These are phyloP conservation scores for Tinea semifulvella DNA, from an alignment of 2,888 invertebrate genomes.

Conservation along the genomic window DNA sequence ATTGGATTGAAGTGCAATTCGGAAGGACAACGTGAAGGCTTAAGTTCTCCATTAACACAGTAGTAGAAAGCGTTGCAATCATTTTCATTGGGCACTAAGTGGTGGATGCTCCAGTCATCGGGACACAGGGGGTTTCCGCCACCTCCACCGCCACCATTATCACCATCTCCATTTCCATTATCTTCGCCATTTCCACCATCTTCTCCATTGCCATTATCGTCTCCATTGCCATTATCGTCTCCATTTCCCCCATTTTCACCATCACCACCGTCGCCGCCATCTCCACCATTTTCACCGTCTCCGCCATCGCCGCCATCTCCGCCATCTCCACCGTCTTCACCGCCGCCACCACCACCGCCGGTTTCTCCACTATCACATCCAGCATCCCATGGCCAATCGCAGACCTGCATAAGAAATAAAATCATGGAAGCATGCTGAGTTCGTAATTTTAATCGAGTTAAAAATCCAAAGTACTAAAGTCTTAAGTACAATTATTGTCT, in stretches of 20 bases:
- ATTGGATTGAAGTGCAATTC: constrained; percentile 25
- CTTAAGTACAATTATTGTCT: neutral
- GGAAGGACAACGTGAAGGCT: constrained; percentile 22
- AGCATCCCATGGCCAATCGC: constrained; percentile 26
- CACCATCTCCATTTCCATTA: constrained; percentile 16
- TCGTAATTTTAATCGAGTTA: too few species aligned
- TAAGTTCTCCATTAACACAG: constrained; percentile 23
- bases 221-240: constrained; percentile 10
- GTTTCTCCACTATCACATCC: constrained; percentile 26
- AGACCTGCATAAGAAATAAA: constrained; percentile 17
- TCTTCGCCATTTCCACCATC: constrained; percentile 3
- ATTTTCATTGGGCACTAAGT: constrained; percentile 28
- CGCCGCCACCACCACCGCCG: constrained; percentile 14
- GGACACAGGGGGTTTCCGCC: constrained; percentile 23
- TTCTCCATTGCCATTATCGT: constrained; percentile 6
- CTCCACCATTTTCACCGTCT: constrained; percentile 8
- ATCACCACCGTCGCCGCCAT: constrained; percentile 4
- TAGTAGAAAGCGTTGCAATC: constrained; percentile 31
- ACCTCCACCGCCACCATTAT: constrained; percentile 14
- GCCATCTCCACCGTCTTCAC: constrained; percentile 2
- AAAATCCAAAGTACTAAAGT: too few species aligned
- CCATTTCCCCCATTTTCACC: constrained; percentile 15
- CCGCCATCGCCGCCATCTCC: constrained; percentile 12
- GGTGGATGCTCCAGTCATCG: constrained; percentile 24
- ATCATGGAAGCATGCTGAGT: neutral